Conservation (phyloP, 2,888 invertebrate genomes). For the Drosophila borborema region DNA sequence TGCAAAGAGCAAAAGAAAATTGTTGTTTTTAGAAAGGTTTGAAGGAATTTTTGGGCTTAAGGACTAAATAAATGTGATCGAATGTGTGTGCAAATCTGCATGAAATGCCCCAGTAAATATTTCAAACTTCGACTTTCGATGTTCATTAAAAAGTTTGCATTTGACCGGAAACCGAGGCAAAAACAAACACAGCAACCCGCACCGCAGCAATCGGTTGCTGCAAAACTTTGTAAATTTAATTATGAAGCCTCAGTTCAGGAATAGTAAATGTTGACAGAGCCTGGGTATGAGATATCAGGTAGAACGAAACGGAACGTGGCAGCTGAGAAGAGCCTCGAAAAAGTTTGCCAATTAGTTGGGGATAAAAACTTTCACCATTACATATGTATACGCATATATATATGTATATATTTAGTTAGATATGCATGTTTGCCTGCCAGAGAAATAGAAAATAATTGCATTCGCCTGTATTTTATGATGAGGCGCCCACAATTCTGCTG, state of each 20-base stretch:
- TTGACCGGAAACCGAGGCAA: conserved; percentile 7
- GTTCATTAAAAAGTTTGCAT: conserved; percentile 64
- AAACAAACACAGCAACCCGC: conserved; percentile 7
- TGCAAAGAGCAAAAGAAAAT: conserved; percentile 53
- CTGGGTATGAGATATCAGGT: background rate
- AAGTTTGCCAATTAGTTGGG: conserved; percentile 60
- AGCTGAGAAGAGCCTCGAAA: conserved; percentile 27
- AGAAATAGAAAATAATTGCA: conserved; percentile 61
- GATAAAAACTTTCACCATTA: conserved; percentile 35
- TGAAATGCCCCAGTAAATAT: conserved; percentile 21
- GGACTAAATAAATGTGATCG: conserved; percentile 26
- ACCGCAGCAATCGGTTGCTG: conserved; percentile 31
- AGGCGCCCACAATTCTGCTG: conserved; percentile 11
- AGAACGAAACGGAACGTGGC: background rate
- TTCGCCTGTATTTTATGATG: conserved; percentile 34
- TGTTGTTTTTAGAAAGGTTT: conserved; percentile 25
- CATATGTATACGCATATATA: background rate
- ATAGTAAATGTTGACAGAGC: conserved; percentile 6
- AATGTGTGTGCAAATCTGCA: conserved; percentile 22
- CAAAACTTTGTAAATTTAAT: conserved; percentile 53
- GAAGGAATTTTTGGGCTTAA: conserved; percentile 12
- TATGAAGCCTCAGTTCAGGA: conserved; percentile 32
- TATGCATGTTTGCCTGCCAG: conserved; percentile 11
- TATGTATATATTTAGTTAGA: background rate
- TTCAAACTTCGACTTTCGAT: conserved; percentile 20